Conservation (phyloP, 2,888 invertebrate species). For the Drosophila falleni region DNA sequence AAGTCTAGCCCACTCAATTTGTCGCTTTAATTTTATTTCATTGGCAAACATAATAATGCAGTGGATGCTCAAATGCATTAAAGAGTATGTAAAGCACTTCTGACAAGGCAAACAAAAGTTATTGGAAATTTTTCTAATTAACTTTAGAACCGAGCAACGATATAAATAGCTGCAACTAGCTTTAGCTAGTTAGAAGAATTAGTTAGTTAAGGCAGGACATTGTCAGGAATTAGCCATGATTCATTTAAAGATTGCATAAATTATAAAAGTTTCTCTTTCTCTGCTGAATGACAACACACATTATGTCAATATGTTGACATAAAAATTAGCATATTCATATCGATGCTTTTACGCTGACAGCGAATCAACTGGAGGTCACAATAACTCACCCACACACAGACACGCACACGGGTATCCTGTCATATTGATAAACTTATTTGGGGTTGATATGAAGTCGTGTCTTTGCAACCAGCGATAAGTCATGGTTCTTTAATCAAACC, state of each 20-base stretch:
- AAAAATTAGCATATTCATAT: constrained; percentile 70
- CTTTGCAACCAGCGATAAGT: constrained; percentile 2
- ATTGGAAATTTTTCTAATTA: constrained; percentile 53
- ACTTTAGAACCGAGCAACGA: background rate
- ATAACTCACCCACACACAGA: constrained; percentile 26
- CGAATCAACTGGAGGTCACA: constrained; percentile 49
- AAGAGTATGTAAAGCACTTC: constrained; percentile 14
- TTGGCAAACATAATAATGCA: constrained; percentile 31
- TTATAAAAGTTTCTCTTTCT: constrained; percentile 40
- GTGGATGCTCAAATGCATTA: constrained; percentile 1
- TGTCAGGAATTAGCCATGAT: constrained; percentile 2
- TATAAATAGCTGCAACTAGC: background rate
- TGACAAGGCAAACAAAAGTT: constrained; percentile 36
- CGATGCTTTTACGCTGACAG: constrained; percentile 31
- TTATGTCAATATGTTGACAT: constrained; percentile 71
- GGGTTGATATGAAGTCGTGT: background rate
- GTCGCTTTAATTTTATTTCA: background rate
- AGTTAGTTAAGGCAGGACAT: constrained; percentile 13
- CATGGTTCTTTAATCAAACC: background rate
- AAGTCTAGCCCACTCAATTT: background rate
- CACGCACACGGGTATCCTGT: constrained; percentile 17
- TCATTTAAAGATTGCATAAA: constrained; percentile 52
- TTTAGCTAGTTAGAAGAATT: constrained; percentile 13
- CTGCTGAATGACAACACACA: constrained; percentile 23
- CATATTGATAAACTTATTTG: constrained; percentile 13